Evolutionary conservation across 1,140 invertebrate species (phyloP), one percentile per base, ranked within the genome.

Genomic region (Apis dorsata): DNA sequence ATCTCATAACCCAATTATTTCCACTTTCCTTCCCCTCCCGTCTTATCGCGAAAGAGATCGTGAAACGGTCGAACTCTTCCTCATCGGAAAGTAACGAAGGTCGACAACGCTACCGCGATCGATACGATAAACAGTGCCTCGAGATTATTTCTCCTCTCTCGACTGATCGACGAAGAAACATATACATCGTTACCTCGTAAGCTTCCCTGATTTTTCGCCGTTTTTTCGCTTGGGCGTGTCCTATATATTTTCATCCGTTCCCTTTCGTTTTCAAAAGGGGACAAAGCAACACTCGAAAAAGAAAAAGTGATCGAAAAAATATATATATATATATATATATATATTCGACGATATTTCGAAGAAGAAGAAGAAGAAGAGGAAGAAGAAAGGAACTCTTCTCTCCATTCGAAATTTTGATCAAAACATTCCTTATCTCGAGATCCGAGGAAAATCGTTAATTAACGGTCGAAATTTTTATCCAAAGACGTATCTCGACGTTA

Each of bases 81-180:
- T 63, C 21, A 0, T 59, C n/a, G 4, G 7, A n/a, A 17, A 62
- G 44, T 28, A 13, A 68, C 19, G 55, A 70, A 21, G 57, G 15
- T 79, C 49, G 57, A 63, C 55, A 3, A 49, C 55, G 55, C 44
- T 68, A 44, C 55, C 19, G 57, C 53, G 57, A 68, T 78, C 81
- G 75, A 83, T 68, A 76, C 75, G 81, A 71, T 19, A 65, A 63
- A 79, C 75, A 83, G 81, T 83, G 75, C 81, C 81, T 83, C 73
- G 59, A 66, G 74, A 76, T 66, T 75, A 79, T 71, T 44, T 57
- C 59, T 78, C 57, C 21, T 28, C 68, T 83, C 81, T 83, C 81
- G 81, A 83, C 81, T 71, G 81, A 83, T 59, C 76, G 59, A 79
- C 76, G 17, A 24, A 51, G 59, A 79, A 79, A 71, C 76, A 70